Percentiles rank a stretch among this genome's conserved stretches.
These are phyloP conservation scores for Bostrychus sinensis DNA, from an alignment of 2,113 vertebrate species.

Conservation along the genomic window DNA sequence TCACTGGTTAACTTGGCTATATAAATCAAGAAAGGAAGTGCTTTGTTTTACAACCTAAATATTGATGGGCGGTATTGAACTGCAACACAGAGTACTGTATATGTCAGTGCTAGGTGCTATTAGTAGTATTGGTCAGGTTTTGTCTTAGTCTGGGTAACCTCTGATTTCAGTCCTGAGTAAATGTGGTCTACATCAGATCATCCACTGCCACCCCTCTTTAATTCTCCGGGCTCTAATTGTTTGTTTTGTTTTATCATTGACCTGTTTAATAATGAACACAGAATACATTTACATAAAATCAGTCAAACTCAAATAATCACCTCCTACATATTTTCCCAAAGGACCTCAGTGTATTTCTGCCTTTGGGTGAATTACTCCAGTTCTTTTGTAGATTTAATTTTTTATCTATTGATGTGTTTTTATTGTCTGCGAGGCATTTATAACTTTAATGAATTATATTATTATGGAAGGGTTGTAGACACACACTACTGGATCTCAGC, in stretches of 20 bases:
- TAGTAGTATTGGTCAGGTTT: too few species aligned
- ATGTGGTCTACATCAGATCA: too few species aligned
- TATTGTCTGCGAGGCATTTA: slow-evolving; percentile 9
- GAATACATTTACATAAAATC: slow-evolving; percentile 41
- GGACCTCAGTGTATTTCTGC: not conserved
- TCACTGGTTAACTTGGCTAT: too few species aligned
- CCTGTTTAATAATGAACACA: slow-evolving; percentile 19
- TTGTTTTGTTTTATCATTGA: slow-evolving; percentile 48
- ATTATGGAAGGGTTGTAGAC: slow-evolving; percentile 22
- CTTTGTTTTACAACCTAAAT: too few species aligned
- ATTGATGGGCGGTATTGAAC: too few species aligned
- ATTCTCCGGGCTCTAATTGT: slow-evolving; percentile 45
- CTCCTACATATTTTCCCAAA: slow-evolving; percentile 3
- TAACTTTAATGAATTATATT: slow-evolving; percentile 12
- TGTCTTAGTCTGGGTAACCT: too few species aligned
- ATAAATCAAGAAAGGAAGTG: too few species aligned
- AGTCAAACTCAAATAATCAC: slow-evolving; percentile 32
- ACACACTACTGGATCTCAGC: not conserved
- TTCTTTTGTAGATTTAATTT: slow-evolving; percentile 8
- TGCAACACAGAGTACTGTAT: too few species aligned
- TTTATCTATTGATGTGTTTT: slow-evolving; percentile 19
- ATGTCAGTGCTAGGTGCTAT: too few species aligned
- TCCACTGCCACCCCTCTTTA: too few species aligned
- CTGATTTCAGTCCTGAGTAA: too few species aligned
- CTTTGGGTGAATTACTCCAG: not conserved